Evolutionary conservation across 2,888 invertebrate species (phyloP).

Genomic region (Nymphalis polychloros): DNA sequence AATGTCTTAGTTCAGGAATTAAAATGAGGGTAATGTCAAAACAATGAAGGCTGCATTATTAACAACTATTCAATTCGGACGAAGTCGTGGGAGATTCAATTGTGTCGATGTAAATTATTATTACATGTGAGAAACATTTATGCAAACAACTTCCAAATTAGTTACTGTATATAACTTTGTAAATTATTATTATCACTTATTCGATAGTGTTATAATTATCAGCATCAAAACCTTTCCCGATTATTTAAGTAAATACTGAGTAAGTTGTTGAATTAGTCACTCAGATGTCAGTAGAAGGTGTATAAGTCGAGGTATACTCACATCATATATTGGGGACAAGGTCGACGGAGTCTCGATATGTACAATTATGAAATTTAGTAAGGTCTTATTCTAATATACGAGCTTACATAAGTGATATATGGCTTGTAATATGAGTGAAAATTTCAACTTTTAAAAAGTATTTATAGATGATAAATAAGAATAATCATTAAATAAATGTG

Average conservation of each 20-base stretch:
- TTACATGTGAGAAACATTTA: not conserved
- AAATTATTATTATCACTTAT: not conserved
- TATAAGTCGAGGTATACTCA: constrained; percentile 23
- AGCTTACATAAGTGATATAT: not conserved
- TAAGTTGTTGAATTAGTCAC: too few relatives aligned
- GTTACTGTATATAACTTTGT: not conserved
- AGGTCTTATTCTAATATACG: constrained; percentile 10
- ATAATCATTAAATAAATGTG: not conserved
- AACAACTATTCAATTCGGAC: constrained; percentile 4
- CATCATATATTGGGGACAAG: constrained; percentile 51
- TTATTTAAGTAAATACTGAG: not conserved
- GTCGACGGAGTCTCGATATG: constrained; percentile 42
- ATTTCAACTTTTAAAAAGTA: not conserved
- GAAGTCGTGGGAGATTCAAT: not conserved
- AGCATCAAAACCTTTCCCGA: not conserved
- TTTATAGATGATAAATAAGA: too few relatives aligned
- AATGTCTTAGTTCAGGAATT: not conserved
- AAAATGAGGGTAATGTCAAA: not conserved
- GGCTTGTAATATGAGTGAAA: not conserved
- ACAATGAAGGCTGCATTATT: constrained; percentile 1
- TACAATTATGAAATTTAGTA: constrained; percentile 31
- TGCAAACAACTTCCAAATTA: not conserved
- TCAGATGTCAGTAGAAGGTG: constrained; percentile 2
- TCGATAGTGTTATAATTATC: not conserved
- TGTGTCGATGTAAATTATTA: not conserved